These are phyloP conservation scores for Gracilinanus agilis DNA, from an alignment of 2,113 vertebrate species.

Conservation along the genomic window DNA sequence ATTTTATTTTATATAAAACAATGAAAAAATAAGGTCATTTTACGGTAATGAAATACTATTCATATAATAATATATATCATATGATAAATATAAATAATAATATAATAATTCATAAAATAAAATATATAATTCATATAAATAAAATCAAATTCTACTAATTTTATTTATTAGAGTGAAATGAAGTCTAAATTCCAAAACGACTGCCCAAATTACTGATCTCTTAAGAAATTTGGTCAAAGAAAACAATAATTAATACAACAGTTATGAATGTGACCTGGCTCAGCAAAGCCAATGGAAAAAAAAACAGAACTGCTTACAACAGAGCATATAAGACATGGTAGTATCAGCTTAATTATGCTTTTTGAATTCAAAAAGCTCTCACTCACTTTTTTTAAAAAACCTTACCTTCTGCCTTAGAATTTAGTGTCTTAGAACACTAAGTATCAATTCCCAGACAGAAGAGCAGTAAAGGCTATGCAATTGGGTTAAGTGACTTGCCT, in stretches of 20 bases:
- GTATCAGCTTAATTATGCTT: not conserved
- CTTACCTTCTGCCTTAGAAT: too few species aligned
- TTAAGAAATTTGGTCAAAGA: conserved; percentile 34
- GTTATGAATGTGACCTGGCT: not conserved
- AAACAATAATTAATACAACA: conserved; percentile 13
- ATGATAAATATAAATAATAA: too few species aligned
- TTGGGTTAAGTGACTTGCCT: too few species aligned
- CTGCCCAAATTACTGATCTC: conserved; percentile 25
- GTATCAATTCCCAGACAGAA: too few species aligned
- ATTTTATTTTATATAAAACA: conserved; percentile 11
- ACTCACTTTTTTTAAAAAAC: not conserved
- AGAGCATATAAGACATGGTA: not conserved
- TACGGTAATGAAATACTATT: not conserved
- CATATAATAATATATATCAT: not conserved
- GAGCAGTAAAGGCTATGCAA: too few species aligned
- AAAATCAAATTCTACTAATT: not conserved
- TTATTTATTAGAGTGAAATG: conserved; percentile 7
- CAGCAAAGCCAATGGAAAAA: not conserved
- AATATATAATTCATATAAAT: not conserved
- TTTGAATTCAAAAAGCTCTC: not conserved
- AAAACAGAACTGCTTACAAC: not conserved
- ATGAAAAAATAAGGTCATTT: conserved; percentile 45
- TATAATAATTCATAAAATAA: too few species aligned
- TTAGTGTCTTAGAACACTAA: too few species aligned
- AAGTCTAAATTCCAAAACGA: conserved; percentile 42